Evolutionary conservation across 92 coral and sea anemone species (phyloP).

Genomic region (Paramuricea clavata): DNA sequence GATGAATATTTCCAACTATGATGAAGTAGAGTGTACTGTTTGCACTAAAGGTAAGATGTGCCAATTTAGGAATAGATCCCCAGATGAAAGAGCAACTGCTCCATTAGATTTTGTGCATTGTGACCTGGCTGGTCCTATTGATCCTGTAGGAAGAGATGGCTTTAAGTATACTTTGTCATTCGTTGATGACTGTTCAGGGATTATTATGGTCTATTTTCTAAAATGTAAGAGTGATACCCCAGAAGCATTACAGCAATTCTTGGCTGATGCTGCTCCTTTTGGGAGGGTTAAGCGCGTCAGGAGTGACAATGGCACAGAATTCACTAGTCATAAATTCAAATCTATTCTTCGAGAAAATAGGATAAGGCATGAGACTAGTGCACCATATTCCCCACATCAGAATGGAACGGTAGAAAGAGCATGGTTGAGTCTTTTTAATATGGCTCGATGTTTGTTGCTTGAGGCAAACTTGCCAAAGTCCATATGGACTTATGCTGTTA

Average conservation of each 20-base stretch:
- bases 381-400: constrained; percentile 5
- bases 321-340: constrained; percentile 1
- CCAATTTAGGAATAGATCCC: constrained; percentile 35
- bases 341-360: background rate
- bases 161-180: constrained; percentile 35
- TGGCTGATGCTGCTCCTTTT: constrained; percentile 35
- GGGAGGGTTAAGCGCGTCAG: constrained; percentile 41
- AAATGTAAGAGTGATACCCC: constrained; percentile 15
- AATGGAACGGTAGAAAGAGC: too few relatives aligned
- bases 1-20: background rate
- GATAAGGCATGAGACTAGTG: constrained; percentile 19
- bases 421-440: too few relatives aligned
- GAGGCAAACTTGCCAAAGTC: too few relatives aligned
- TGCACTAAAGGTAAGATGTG: constrained; percentile 38
- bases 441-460: too few relatives aligned
- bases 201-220: background rate
- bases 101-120: constrained; percentile 47
- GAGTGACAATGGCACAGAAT: constrained; percentile 52
- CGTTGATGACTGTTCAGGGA: constrained; percentile 32
- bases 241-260: background rate
- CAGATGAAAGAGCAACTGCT: background rate
- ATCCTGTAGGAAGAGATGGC: constrained; percentile 49
- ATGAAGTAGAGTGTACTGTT: constrained; percentile 5
- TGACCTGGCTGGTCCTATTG: constrained; percentile 58
- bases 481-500: too few relatives aligned